Conservation (phyloP, 1,140 invertebrate species). For the Neuroterus valhalla region DNA sequence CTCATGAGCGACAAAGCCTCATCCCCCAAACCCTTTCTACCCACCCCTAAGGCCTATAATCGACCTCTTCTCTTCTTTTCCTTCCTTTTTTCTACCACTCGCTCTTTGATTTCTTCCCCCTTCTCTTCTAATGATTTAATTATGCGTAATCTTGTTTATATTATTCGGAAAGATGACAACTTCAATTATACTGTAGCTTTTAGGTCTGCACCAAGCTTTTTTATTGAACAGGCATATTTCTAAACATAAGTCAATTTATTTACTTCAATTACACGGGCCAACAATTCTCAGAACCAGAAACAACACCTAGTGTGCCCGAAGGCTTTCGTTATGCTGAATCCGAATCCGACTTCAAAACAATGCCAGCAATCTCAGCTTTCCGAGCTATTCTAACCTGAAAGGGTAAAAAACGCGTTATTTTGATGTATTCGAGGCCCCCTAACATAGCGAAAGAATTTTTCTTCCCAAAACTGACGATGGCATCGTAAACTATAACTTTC, state of each 20-base stretch:
- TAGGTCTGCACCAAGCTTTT: not conserved
- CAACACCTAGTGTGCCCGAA: too few species aligned
- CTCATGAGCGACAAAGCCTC: slow-evolving; percentile 53
- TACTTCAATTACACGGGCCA: too few species aligned
- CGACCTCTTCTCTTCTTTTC: not conserved
- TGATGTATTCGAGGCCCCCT: too few species aligned
- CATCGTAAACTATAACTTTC: too few species aligned
- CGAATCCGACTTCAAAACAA: too few species aligned
- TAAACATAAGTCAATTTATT: not conserved
- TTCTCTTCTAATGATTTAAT: not conserved
- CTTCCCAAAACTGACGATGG: too few species aligned
- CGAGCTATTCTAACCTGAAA: too few species aligned
- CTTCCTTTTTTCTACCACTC: not conserved
- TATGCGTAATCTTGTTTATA: not conserved
- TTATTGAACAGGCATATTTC: not conserved
- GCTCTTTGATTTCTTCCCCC: slow-evolving; percentile 3
- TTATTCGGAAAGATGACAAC: not conserved
- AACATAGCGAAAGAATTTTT: too few species aligned
- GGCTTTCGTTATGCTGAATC: too few species aligned
- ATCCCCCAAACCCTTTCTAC: slow-evolving; percentile 38
- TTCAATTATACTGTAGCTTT: not conserved
- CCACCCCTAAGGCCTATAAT: not conserved
- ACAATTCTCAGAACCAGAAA: too few species aligned
- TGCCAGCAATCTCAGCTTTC: too few species aligned
- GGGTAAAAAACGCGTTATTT: too few species aligned